Percentiles rank a stretch among this genome's conserved stretches.
These are phyloP conservation scores for Drosophila nr. perissopoda DNA, from an alignment of 2,888 invertebrate genomes.

Conservation along the genomic window DNA sequence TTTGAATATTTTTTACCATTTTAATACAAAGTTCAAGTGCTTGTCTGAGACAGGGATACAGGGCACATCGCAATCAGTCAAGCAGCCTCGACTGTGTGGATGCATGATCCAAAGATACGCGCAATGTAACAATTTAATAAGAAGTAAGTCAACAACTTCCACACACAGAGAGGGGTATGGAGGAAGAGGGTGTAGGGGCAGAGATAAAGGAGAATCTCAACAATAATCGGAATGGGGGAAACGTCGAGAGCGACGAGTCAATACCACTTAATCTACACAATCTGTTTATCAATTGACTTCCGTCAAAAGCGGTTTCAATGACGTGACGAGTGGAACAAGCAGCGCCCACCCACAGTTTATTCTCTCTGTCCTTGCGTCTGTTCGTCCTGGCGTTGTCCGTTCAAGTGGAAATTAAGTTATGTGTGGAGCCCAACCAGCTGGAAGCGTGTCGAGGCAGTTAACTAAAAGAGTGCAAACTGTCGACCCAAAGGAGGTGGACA, in stretches of 20 bases:
- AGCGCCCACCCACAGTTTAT: neutral
- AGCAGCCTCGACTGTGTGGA: neutral
- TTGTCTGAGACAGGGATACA: neutral
- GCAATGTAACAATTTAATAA: conserved; percentile 1
- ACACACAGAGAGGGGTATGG: neutral
- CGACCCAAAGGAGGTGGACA: conserved; percentile 27
- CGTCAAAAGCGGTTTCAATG: conserved; percentile 65
- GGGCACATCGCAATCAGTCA: neutral
- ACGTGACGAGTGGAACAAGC: conserved; percentile 20
- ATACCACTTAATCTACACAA: conserved; percentile 75
- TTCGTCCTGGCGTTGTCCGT: conserved; percentile 27
- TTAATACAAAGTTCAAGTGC: neutral
- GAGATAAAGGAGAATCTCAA: conserved; percentile 3
- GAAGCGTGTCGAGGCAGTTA: conserved; percentile 24
- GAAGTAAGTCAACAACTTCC: conserved; percentile 4
- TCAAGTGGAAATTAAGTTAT: conserved; percentile 63
- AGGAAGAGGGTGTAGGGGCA: neutral
- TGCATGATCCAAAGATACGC: neutral
- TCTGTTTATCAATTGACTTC: conserved; percentile 76
- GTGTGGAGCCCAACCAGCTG: conserved; percentile 20
- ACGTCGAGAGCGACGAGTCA: conserved; percentile 48
- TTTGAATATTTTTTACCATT: neutral
- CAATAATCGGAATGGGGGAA: conserved; percentile 3
- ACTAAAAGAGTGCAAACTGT: conserved; percentile 26
- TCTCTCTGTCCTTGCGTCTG: neutral